phyloP scores from a whole-genome alignment of 2,113 vertebrate species.

The Otus sunia region DNA sequence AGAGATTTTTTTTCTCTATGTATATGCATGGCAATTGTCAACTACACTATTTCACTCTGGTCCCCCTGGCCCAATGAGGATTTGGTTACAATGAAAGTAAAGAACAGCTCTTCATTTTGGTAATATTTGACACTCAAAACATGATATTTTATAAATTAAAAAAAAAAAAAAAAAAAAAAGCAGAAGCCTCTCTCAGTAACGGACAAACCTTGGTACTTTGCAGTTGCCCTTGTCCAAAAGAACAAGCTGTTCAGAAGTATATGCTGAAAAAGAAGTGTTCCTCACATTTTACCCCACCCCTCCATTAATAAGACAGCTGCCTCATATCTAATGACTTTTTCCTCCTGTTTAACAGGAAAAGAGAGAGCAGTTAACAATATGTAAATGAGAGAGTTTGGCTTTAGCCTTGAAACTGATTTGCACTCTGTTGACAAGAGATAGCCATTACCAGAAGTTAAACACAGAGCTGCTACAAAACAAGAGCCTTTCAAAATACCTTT shows the following conservation, averaged over 20 bases:
- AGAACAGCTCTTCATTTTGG: background rate
- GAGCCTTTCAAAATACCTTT: background rate
- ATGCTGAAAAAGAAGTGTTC: conserved; percentile 4
- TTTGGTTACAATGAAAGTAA: conserved; percentile 23
- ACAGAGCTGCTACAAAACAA: conserved; percentile 15
- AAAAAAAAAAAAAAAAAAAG: background rate
- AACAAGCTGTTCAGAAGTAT: background rate
- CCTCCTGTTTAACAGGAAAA: conserved; percentile 53
- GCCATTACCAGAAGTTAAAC: conserved; percentile 55
- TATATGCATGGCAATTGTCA: conserved; percentile 15
- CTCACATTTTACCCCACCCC: background rate
- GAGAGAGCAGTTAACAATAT: conserved; percentile 55
- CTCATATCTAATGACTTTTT: conserved; percentile 55
- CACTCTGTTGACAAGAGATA: conserved; percentile 52
- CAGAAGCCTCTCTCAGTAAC: background rate
- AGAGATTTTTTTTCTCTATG: background rate
- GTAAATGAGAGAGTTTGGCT: conserved; percentile 51
- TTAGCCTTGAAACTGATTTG: conserved; percentile 48
- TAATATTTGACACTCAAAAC: background rate
- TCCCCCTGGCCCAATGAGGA: background rate
- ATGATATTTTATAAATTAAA: background rate
- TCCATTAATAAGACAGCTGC: conserved; percentile 53
- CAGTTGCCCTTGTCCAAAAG: background rate
- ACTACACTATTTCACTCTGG: background rate
- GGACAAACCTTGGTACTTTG: background rate